phyloP scores from a whole-genome alignment of 1,140 invertebrate genomes.

The Lucilia sericata region DNA sequence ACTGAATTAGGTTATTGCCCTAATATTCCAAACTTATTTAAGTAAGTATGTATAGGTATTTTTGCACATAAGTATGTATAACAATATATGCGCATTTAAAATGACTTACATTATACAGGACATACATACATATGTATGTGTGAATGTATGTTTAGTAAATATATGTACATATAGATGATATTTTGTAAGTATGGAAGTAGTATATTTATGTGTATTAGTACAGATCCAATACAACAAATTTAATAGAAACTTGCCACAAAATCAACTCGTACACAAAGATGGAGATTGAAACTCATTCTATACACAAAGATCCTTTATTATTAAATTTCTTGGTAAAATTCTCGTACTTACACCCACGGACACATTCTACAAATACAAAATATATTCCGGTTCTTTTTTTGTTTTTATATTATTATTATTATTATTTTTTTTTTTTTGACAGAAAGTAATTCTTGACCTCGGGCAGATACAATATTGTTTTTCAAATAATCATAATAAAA shows the following conservation, averaged over 20 bases:
- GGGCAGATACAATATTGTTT: conserved; percentile 37
- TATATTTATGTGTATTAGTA: background rate
- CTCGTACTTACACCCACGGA: background rate
- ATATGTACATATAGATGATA: no score
- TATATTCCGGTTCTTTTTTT: background rate
- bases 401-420: background rate
- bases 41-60: background rate
- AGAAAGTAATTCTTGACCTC: conserved; percentile 41
- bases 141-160: background rate
- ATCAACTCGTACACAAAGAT: background rate
- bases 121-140: background rate
- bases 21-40: background rate
- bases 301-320: background rate
- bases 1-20: no score
- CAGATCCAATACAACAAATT: background rate
- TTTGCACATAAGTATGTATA: background rate
- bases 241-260: background rate
- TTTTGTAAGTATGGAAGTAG: no score
- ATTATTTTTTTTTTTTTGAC: conserved; percentile 3
- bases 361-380: background rate
- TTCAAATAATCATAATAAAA: conserved; percentile 4
- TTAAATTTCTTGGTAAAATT: conserved; percentile 13
- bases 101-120: background rate
- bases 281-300: background rate
- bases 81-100: conserved; percentile 38